Evolutionary conservation across 2,888 invertebrate genomes (phyloP).

Genomic region (Drosophila cognata): DNA sequence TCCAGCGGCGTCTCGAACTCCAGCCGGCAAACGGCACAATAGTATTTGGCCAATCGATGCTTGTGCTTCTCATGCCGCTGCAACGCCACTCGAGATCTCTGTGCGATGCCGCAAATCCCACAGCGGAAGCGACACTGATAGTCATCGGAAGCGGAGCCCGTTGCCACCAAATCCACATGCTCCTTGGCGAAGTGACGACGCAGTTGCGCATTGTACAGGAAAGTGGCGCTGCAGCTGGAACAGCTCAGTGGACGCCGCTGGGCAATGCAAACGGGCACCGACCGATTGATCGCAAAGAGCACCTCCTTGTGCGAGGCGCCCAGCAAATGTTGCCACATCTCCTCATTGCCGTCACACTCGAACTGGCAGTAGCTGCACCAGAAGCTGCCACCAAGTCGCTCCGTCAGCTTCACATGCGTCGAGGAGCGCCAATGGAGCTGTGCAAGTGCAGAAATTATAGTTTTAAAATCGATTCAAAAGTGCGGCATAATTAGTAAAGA

Average conservation of each 20-base stretch:
- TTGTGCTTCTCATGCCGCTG: conserved; percentile 89
- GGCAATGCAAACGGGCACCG: conserved; percentile 91
- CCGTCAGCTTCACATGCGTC: conserved; percentile 86
- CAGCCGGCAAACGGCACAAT: conserved; percentile 89
- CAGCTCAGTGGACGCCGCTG: conserved; percentile 89
- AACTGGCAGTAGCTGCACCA: conserved; percentile 92
- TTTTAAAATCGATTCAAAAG: not conserved
- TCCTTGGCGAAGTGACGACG: conserved; percentile 86
- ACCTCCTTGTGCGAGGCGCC: conserved; percentile 90
- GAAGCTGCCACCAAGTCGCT: conserved; percentile 87
- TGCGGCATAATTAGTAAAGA: too few species aligned
- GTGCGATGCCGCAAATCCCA: conserved; percentile 86
- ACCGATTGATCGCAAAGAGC: conserved; percentile 90
- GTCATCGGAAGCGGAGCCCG: conserved; percentile 87
- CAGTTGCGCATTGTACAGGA: conserved; percentile 91
- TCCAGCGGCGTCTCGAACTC: conserved; percentile 88
- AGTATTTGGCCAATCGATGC: conserved; percentile 87
- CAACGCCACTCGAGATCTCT: conserved; percentile 88
- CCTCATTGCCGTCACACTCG: conserved; percentile 87
- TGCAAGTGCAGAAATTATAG: not conserved
- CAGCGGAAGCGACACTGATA: conserved; percentile 89
- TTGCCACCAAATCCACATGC: conserved; percentile 86
- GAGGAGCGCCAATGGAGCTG: conserved; percentile 90
- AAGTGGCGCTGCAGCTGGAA: conserved; percentile 88
- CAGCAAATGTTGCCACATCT: conserved; percentile 89